phyloP scores from a whole-genome alignment of 2,113 vertebrate genomes.

The Pithys albifrons region DNA sequence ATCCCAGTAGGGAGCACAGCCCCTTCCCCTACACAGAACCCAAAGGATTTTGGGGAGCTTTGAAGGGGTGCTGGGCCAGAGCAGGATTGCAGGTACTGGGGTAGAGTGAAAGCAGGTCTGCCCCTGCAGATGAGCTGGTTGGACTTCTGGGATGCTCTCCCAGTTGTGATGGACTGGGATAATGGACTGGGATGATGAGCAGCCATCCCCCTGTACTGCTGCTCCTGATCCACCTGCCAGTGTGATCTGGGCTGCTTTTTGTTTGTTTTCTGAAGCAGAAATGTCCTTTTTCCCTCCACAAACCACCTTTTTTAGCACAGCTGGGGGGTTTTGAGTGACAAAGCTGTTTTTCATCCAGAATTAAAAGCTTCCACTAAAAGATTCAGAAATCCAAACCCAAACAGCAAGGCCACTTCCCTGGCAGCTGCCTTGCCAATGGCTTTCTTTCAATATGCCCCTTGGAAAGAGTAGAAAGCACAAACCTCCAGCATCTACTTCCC shows the following conservation, averaged over 20 bases:
- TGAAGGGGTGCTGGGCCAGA: background rate
- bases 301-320: background rate
- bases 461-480: background rate
- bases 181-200: too few relatives aligned
- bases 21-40: background rate
- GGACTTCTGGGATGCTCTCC: background rate
- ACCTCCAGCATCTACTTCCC: rapidly evolving
- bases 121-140: rapidly evolving
- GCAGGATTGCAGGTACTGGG: rapidly evolving
- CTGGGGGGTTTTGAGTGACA: background rate
- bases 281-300: background rate
- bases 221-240: rapidly evolving
- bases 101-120: background rate
- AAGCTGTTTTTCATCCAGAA: rapidly evolving
- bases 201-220: rapidly evolving
- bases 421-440: rapidly evolving
- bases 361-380: background rate
- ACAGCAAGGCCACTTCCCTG: background rate
- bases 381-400: background rate
- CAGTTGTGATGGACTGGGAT: background rate
- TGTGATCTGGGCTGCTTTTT: background rate
- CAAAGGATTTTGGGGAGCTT: rapidly evolving
- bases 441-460: background rate
- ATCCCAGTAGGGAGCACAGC: background rate
- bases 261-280: background rate